Evolutionary conservation across 1,140 invertebrate species (phyloP).

Genomic region (Probaryconus sp.): DNA sequence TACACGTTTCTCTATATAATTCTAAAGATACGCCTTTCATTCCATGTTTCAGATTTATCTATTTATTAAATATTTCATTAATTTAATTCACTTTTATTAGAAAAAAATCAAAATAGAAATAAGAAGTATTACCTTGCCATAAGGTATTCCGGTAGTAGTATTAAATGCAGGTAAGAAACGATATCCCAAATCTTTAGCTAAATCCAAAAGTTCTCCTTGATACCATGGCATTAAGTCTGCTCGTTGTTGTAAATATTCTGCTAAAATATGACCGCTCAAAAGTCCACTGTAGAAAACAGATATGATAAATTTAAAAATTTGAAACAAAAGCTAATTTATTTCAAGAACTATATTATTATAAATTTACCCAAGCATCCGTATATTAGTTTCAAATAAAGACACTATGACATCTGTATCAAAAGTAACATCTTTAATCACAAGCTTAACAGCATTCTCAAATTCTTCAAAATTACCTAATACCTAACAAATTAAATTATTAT

Average conservation of each 20-base stretch:
- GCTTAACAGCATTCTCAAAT: conserved; percentile 93
- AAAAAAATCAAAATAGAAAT: conserved; percentile 3
- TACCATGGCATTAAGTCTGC: conserved; percentile 93
- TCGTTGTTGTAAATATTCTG: conserved; percentile 88
- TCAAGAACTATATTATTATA: too few relatives aligned
- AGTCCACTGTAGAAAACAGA: conserved; percentile 83
- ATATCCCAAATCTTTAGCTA: conserved; percentile 96
- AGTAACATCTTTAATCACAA: conserved; percentile 90
- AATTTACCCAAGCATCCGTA: conserved; percentile 97
- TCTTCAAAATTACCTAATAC: conserved; percentile 94
- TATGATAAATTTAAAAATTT: neutral
- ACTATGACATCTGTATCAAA: conserved; percentile 98
- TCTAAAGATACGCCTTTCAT: conserved; percentile 87
- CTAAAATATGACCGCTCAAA: conserved; percentile 94
- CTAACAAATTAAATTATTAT: conserved; percentile 67
- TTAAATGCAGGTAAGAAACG: conserved; percentile 97
- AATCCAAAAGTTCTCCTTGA: conserved; percentile 89
- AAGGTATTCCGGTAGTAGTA: conserved; percentile 97
- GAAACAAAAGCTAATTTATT: too few relatives aligned
- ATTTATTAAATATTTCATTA: too few relatives aligned
- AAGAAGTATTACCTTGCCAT: conserved; percentile 86
- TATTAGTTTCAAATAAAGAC: conserved; percentile 99
- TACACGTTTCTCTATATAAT: conserved; percentile 93
- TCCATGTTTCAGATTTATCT: conserved; percentile 94
- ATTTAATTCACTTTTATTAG: too few relatives aligned